Evolutionary conservation across 2,888 invertebrate species (phyloP).

Genomic region (Autographa pulchrina): DNA sequence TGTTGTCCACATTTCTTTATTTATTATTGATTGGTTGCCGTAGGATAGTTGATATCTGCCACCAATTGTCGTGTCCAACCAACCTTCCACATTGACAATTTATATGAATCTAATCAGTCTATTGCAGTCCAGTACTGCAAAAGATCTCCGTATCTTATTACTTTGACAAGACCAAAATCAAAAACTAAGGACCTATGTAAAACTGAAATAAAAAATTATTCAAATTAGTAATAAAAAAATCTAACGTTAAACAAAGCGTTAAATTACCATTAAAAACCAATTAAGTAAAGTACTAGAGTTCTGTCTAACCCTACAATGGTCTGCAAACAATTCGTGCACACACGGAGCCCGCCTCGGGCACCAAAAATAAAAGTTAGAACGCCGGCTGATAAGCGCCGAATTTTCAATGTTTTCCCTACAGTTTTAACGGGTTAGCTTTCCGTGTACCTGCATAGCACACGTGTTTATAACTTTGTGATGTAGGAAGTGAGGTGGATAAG

Average conservation of each 20-base stretch:
- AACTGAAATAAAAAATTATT: no score
- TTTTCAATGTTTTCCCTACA: slow-evolving; percentile 87
- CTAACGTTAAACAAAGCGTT: neutral
- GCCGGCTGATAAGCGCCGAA: slow-evolving; percentile 84
- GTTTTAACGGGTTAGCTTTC: slow-evolving; percentile 64
- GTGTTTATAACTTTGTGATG: slow-evolving; percentile 56
- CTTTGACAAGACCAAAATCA: no score
- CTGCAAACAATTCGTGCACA: slow-evolving; percentile 75
- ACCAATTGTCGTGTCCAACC: no score
- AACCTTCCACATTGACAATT: no score
- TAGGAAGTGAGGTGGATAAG: slow-evolving; percentile 56
- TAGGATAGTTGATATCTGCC: no score
- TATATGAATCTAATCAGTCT: no score
- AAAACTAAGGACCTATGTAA: no score
- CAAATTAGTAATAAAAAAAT: no score
- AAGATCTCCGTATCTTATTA: no score
- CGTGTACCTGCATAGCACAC: slow-evolving; percentile 66
- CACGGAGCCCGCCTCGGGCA: slow-evolving; percentile 77
- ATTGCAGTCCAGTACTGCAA: no score
- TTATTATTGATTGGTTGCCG: no score
- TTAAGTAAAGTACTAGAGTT: slow-evolving; percentile 14
- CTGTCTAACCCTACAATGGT: slow-evolving; percentile 56
- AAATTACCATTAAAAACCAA: neutral
- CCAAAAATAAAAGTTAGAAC: slow-evolving; percentile 87
- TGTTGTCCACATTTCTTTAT: no score